These are phyloP conservation scores for Borostomias antarcticus DNA, from an alignment of 2,797 vertebrate genomes.

Conservation along the genomic window DNA sequence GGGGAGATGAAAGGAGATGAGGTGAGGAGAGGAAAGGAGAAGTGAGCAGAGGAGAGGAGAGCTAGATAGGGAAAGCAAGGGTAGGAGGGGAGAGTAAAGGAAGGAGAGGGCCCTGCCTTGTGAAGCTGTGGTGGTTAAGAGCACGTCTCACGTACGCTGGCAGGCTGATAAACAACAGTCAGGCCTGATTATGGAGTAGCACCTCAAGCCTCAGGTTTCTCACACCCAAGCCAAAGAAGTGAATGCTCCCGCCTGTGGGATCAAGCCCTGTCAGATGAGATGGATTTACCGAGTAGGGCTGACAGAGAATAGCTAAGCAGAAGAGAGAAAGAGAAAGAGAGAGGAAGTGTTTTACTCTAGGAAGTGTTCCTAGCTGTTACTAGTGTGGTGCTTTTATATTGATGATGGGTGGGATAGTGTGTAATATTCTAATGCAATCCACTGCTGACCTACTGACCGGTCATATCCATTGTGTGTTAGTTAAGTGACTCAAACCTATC, in stretches of 20 bases:
- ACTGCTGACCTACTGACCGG: too few relatives aligned
- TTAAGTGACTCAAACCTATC: constrained; percentile 70
- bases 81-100: not conserved
- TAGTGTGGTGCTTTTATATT: constrained; percentile 13
- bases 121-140: constrained; percentile 52
- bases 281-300: constrained; percentile 40
- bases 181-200: constrained; percentile 61
- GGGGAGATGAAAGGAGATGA: too few relatives aligned
- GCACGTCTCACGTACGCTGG: constrained; percentile 36
- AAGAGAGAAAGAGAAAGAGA: not conserved
- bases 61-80: too few relatives aligned
- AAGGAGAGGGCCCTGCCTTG: constrained; percentile 36
- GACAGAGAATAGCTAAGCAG: constrained; percentile 43
- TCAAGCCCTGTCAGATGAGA: constrained; percentile 46
- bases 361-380: too few relatives aligned
- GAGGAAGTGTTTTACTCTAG: too few relatives aligned
- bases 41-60: too few relatives aligned
- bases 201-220: constrained; percentile 61
- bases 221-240: constrained; percentile 54
- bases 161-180: constrained; percentile 51
- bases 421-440: too few relatives aligned
- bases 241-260: constrained; percentile 59
- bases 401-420: constrained; percentile 27
- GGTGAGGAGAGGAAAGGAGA: too few relatives aligned
- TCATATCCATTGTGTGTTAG: too few relatives aligned